phyloP scores from a whole-genome alignment of 2,797 vertebrate species.

The Argya squamiceps region DNA sequence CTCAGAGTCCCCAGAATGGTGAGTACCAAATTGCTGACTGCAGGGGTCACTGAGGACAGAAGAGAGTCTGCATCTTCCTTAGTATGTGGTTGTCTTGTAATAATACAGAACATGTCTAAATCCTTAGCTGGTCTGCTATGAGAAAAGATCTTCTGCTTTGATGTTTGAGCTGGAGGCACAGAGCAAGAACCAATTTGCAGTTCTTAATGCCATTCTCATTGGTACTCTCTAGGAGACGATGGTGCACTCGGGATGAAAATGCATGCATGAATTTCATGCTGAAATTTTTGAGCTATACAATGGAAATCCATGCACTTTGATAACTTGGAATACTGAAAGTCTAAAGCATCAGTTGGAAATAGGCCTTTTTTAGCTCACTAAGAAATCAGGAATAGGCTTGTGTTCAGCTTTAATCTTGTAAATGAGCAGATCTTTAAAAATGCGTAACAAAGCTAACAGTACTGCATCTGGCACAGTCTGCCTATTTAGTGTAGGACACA shows the following conservation, averaged over 20 bases:
- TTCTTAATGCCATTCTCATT: not conserved
- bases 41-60: not conserved
- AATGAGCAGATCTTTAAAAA: not conserved
- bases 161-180: not conserved
- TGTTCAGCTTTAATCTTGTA: not conserved
- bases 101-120: not conserved
- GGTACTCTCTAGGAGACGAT: not conserved
- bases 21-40: conserved; percentile 21
- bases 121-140: not conserved
- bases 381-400: not conserved
- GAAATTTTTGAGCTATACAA: not conserved
- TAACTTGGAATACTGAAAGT: not conserved
- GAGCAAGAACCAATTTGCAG: not conserved
- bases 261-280: not conserved
- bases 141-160: not conserved
- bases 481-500: not conserved
- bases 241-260: not conserved
- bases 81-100: not conserved
- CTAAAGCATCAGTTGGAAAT: not conserved
- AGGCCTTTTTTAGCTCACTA: not conserved
- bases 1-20: conserved; percentile 75
- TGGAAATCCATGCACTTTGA: not conserved
- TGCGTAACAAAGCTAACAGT: not conserved
- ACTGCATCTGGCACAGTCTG: not conserved
- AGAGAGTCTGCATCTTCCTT: not conserved